Evolutionary conservation across 2,113 vertebrate species (phyloP).

Genomic region (Merops nubicus): DNA sequence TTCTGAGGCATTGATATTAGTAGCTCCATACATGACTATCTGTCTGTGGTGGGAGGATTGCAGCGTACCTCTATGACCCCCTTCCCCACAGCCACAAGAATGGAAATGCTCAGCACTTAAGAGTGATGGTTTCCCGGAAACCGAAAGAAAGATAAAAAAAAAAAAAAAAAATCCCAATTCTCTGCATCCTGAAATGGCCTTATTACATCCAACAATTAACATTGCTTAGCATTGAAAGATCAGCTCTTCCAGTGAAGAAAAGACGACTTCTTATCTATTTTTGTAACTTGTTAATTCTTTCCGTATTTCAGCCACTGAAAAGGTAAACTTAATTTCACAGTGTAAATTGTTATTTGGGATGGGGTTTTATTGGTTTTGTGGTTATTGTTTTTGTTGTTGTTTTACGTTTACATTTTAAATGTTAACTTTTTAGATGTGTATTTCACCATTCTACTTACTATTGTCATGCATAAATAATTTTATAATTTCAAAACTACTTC

Average conservation of each 20-base stretch:
- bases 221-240: not conserved
- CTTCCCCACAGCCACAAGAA: not conserved
- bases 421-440: accelerated
- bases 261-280: not conserved
- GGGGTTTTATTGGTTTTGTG: not conserved
- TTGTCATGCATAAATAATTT: not conserved
- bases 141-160: not conserved
- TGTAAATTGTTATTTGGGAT: not conserved
- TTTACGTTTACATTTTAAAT: not conserved
- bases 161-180: accelerated
- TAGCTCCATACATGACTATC: too few species aligned
- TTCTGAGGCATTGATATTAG: too few species aligned
- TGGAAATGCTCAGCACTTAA: too few species aligned
- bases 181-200: too few species aligned
- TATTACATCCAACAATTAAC: too few species aligned
- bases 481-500: not conserved
- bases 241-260: not conserved
- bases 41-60: too few species aligned
- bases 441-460: not conserved
- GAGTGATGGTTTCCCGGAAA: not conserved
- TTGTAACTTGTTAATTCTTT: not conserved
- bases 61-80: accelerated
- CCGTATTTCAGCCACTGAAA: not conserved
- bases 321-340: not conserved
- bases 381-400: not conserved